Conservation (phyloP, 2,113 vertebrate species). For the Cichladusa arquata region DNA sequence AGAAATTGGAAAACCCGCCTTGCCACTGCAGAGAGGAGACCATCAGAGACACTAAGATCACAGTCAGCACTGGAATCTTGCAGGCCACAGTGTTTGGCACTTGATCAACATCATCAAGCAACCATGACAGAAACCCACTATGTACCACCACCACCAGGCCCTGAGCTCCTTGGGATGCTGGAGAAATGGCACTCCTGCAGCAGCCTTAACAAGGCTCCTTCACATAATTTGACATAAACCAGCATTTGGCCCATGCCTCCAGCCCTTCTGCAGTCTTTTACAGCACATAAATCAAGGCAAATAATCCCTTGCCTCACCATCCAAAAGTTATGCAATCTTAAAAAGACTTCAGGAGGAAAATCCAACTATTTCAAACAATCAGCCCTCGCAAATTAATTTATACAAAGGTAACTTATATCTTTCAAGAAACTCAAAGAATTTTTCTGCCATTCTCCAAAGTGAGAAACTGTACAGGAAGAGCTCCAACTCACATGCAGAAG, state of each 20-base stretch:
- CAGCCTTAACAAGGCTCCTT: background rate
- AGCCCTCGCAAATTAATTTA: background rate
- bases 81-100: background rate
- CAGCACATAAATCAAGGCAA: background rate
- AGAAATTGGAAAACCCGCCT: background rate
- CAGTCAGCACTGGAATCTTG: background rate
- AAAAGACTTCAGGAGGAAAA: background rate
- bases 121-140: background rate
- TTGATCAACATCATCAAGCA: background rate
- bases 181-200: background rate
- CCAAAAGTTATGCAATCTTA: background rate
- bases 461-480: background rate
- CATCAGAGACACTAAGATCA: background rate
- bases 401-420: background rate
- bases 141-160: background rate
- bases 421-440: background rate
- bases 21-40: background rate
- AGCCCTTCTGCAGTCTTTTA: background rate
- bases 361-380: background rate
- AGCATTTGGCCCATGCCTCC: background rate
- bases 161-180: background rate
- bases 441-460: background rate
- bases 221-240: background rate
- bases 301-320: background rate
- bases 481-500: background rate